Evolutionary conservation across 2,113 vertebrate genomes (phyloP), one percentile per base, ranked within the genome.

Genomic region (Craseonycteris thonglongyai): DNA sequence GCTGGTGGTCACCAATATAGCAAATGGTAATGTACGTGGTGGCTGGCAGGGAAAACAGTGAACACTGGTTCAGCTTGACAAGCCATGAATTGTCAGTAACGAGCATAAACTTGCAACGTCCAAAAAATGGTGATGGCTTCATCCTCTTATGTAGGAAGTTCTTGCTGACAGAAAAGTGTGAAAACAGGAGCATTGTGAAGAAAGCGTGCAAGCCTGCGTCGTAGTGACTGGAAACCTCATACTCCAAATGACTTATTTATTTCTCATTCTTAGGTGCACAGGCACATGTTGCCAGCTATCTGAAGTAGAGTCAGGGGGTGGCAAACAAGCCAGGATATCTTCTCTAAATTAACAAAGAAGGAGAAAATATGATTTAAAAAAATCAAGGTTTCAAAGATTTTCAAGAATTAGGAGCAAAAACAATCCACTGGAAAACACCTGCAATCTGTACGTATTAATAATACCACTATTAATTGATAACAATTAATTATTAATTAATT

Each of bases 381-480:
- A 82, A 84, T 61, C 85, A 58, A 21, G 5, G 66, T 71, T 40
- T 51, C 74, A 66, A 96, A 94, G 3, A 88, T 80, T 89, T 96
- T 96, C 68, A 95, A 96, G 91, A 82, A 94, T 49, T 42, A 93
- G 91, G 40, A 42, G 88, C 93, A 94, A 72, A 85, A 92, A 69
- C 9, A 92, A 92, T 15, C 47, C 54, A 38, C 10, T 21, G 71
- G 76, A 93, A 97, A 95, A 58, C 59, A 76, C 42, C 96, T 86
- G 38, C 21, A 85, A 95, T 88, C 3, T 85, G 71, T 35, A 96
- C 21, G 42, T 95, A 83, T 76, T 35, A 49, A 30, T 3, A 1
- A 26, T 49, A 80, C n/a, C n/a, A n/a, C n/a, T n/a, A n/a, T n/a
- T n/a, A n/a, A n/a, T n/a, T n/a, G n/a, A n/a, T n/a, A n/a, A n/a